Percentiles rank a stretch among this genome's conserved stretches.
phyloP scores from a whole-genome alignment of 1,140 invertebrate genomes.

The Hyles euphorbiae region DNA sequence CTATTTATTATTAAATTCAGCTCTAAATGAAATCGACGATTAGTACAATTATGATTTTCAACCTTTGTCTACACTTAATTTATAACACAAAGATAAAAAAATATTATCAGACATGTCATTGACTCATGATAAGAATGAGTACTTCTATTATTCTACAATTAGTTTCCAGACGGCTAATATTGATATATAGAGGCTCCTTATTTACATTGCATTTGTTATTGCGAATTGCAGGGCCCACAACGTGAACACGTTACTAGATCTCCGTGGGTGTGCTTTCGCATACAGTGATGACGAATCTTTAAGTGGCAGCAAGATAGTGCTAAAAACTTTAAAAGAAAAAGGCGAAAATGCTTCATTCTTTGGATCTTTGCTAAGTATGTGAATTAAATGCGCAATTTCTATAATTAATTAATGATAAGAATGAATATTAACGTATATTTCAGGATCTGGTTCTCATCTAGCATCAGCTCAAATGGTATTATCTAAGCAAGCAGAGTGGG shows the following conservation, averaged over 20 bases:
- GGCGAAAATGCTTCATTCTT: conserved; percentile 81
- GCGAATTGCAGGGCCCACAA: conserved; percentile 72
- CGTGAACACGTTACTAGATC: conserved; percentile 76
- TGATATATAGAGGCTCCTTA: conserved; percentile 23
- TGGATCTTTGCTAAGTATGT: conserved; percentile 75
- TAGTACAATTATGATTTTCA: too few species aligned
- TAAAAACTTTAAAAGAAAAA: conserved; percentile 75
- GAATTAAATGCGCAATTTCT: background rate
- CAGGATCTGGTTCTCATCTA: conserved; percentile 78
- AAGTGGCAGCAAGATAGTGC: conserved; percentile 75
- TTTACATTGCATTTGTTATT: conserved; percentile 19
- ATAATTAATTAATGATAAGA: conserved; percentile 14
- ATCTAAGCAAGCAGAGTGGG: conserved; percentile 77
- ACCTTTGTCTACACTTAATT: too few species aligned
- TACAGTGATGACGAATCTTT: conserved; percentile 75
- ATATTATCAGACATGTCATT: conserved; percentile 61
- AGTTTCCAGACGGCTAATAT: conserved; percentile 30
- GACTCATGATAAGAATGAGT: conserved; percentile 49
- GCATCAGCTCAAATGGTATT: conserved; percentile 79
- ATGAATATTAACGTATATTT: conserved; percentile 11
- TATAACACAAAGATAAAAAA: conserved; percentile 48
- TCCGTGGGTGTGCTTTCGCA: conserved; percentile 77
- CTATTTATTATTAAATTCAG: too few species aligned
- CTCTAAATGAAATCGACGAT: too few species aligned
- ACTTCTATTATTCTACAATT: conserved; percentile 56